Percentiles rank a stretch among this genome's conserved stretches.
These are phyloP conservation scores for Caenorhabditis remanei DNA, from an alignment of 1,140 invertebrate species.

Conservation along the genomic window DNA sequence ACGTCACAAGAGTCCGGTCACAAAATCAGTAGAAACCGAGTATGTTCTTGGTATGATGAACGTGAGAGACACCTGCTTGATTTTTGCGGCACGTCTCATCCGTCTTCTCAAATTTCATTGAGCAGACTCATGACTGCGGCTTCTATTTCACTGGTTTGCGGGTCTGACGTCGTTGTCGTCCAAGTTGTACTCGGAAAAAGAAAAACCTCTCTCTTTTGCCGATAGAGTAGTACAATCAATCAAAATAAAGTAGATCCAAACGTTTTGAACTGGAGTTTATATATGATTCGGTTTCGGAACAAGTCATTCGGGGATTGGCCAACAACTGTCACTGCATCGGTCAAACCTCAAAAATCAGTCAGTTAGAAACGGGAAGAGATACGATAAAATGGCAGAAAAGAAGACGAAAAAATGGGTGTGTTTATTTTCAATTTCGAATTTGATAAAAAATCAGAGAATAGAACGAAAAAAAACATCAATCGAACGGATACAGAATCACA, in stretches of 20 bases:
- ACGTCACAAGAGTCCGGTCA: not conserved
- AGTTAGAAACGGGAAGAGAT: not conserved
- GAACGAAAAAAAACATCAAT: not conserved
- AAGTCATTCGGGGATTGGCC: slow-evolving; percentile 10
- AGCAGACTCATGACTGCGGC: slow-evolving; percentile 46
- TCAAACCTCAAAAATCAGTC: slow-evolving; percentile 35
- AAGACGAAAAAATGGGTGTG: slow-evolving; percentile 30
- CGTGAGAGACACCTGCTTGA: slow-evolving; percentile 45
- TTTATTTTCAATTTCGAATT: slow-evolving; percentile 20
- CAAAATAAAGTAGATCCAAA: not conserved
- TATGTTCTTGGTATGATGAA: slow-evolving; percentile 48
- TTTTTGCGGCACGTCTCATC: slow-evolving; percentile 46
- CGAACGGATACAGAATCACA: not conserved
- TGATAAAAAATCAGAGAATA: slow-evolving; percentile 13
- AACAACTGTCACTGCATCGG: not conserved
- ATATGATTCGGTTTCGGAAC: slow-evolving; percentile 33
- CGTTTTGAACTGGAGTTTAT: slow-evolving; percentile 5
- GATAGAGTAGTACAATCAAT: not conserved
- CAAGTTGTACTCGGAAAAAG: not conserved
- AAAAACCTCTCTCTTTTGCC: not conserved
- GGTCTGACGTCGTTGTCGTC: slow-evolving; percentile 32
- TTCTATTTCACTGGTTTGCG: slow-evolving; percentile 39
- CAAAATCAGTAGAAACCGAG: slow-evolving; percentile 17
- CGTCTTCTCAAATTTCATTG: slow-evolving; percentile 42
- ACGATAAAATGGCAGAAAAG: not conserved